A percentile compares a stretch with the other conserved stretches of the same genome.
Evolutionary conservation across 2,113 vertebrate genomes (phyloP).

Genomic region (Periophthalmus modestus): DNA sequence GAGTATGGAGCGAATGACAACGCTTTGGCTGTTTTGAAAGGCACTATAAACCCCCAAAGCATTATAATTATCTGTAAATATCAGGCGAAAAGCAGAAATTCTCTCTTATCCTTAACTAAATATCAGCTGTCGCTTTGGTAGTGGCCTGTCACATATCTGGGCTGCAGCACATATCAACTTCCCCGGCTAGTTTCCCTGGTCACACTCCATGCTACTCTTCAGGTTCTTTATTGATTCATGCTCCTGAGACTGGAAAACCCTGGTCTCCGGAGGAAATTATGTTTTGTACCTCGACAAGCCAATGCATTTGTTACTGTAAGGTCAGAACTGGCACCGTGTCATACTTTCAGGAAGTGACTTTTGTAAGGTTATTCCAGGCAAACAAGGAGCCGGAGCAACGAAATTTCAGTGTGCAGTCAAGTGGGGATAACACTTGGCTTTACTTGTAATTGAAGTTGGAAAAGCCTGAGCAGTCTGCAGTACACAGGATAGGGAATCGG

Average conservation of each 20-base stretch:
- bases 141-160: not conserved
- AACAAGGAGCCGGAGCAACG: conserved; percentile 26
- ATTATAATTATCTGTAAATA: not conserved
- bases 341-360: conserved; percentile 28
- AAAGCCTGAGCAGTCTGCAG: conserved; percentile 11
- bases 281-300: conserved; percentile 35
- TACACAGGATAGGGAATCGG: conserved; percentile 30
- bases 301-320: conserved; percentile 38
- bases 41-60: no score
- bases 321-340: conserved; percentile 25
- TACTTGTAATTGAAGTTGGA: conserved; percentile 42
- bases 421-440: conserved; percentile 19
- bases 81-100: not conserved
- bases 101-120: not conserved
- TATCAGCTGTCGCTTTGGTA: not conserved
- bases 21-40: no score
- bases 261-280: conserved; percentile 32
- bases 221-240: conserved; percentile 52
- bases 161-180: conserved; percentile 21
- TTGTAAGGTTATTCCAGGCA: conserved; percentile 21
- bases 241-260: conserved; percentile 29
- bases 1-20: no score
- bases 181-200: conserved; percentile 25
- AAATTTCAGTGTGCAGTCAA: conserved; percentile 26
- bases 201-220: conserved; percentile 25